Base-by-base conservation (phyloP, 2,888 invertebrate species). In the Aricia artaxerxes region DNA sequence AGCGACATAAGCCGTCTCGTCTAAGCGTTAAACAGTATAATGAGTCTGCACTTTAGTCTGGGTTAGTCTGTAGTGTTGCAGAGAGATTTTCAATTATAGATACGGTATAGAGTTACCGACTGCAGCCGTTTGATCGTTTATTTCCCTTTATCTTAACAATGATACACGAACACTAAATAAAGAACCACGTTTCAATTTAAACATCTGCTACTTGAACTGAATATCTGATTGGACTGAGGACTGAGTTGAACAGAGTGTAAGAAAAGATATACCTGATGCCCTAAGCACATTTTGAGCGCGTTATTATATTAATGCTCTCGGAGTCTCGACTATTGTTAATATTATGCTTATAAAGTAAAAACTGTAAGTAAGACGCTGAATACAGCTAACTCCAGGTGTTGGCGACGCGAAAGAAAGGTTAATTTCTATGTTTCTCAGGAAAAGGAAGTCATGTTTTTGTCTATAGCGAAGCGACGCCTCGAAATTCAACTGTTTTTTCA, bases 11-110 rank as follows among this genome's bases (percentile, higher is more conserved):
- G 24, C 64, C 24, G 24, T 44, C 9, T 2, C 31, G 64, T 69
- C 35, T 69, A 69, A 35, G 7, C 69, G 24, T 13, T 69, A 69
- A 31, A 24, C 64, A 64, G 2, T 64, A 9, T 64, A 69, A 35
- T 35, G 69, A 69, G 69, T 31, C 1, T 61, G n/a, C 1, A 69
- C 35, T 4, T 69, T 69, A 69, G 31, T 64, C 9, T 64, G 35
- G 69, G 13, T 69, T 35, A 69, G 69, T 69, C 69, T 69, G 69
- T 31, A 35, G 11, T 69, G 35, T 35, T 69, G 69, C 69, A 69
- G 9, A 53, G 53, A 57, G 76, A 76, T 76, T 76, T 76, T 76
- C 76, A 53, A 76, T 76, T 76, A 76, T 35, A 76, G 76, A 76
- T 76, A 76, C 31, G 31, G 31, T 75, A 73, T 44, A 44, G 6